Base-by-base conservation (phyloP, 2,888 invertebrate genomes). In the Chaetogeoica ovagalla region DNA sequence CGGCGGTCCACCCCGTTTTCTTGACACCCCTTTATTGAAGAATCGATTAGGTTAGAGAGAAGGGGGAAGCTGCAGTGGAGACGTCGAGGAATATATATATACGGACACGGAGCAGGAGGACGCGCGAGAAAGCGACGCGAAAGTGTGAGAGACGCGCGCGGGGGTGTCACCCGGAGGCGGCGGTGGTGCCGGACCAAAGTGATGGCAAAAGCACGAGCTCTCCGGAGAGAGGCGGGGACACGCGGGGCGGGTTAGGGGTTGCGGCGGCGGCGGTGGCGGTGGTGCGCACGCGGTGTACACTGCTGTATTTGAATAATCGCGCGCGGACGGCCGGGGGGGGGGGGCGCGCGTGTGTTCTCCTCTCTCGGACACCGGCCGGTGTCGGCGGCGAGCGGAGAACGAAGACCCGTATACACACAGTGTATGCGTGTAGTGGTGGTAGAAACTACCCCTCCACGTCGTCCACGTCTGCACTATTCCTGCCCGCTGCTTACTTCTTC, bases 21-120 rank as follows among this genome's bases (percentile, higher is more conserved):
- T 79, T 79, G 79, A 79, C 79, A 79, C 79, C 79, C 79, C 79
- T 79, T 79, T 79, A 79, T 79, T 71, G 79, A 79, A 79, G 79
- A 79, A 79, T 79, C 79, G 79, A 79, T 79, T 79, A 79, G 79
- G 79, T 79, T 79, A 79, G 48, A 48, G 77, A 77, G 77, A 69
- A 70, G 70, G 77, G 77, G 77, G 77, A 77, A 71, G 71, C 79
- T 79, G 79, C 15, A 30, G 48, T 48, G 60, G 48, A 60, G 73
- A 73, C 19, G 62, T 52, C 9, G 62, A 59, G 66, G 43, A 43
- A 43, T 17, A 13, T 68, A 68, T 60, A 66, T 59, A 55, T 68
- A 48, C 48, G 48, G 48, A 48, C 48, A 48, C 48, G 48, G 48
- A 48, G 15, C 48, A 17, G 70, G 63, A 75, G n/a, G 70, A 57